Base-by-base conservation (phyloP, 2,797 vertebrate species). In the Mustela erminea region DNA sequence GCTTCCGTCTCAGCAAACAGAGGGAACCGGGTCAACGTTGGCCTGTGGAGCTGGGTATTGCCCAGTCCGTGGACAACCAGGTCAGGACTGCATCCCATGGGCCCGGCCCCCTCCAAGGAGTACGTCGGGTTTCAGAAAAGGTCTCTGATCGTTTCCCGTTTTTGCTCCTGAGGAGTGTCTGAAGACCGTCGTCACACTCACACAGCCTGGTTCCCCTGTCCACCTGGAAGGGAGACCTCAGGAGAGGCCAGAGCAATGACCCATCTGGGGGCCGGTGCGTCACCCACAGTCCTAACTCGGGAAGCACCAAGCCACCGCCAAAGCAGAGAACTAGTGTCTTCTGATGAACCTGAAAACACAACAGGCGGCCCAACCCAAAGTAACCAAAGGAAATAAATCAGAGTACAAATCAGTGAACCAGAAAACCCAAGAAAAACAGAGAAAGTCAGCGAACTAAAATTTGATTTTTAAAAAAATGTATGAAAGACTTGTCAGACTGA, bases 281-380 rank as follows among this genome's bases (percentile, higher is more conserved):
- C 62, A 32, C 32, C 7, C 32, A 3, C 15, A 8, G 64, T 18
- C 64, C 7, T 32, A n/a, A 32, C 0, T 18, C 64, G 15, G 6
- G 15, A 6, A 17, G 64, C 32, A 7, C 3, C 7, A 1, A n/a
- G 32, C 32, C 32, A 8, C 64, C 3, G 0, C 15, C 3, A 0
- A 66, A 18, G 32, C 32, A 7, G n/a, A 32, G 32, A 17, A 8
- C 32, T 3, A 9, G 7, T 7, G 3, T 18, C 15, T 18, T 66
- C 64, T 9, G 17, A n/a, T 17, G 7, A n/a, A n/a, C 32, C 7
- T 15, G 64, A 32, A 66, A 32, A 32, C 7, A 32, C 32, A 66
- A n/a, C 15, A 32, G 32, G 32, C 7, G 1, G 62, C 6, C 62
- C 14, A 32, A 64, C 29, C 62, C 6, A 1, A 32, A 32, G 29